Evolutionary conservation across 2,888 invertebrate genomes (phyloP).

Genomic region (Leptogaster cylindrica): DNA sequence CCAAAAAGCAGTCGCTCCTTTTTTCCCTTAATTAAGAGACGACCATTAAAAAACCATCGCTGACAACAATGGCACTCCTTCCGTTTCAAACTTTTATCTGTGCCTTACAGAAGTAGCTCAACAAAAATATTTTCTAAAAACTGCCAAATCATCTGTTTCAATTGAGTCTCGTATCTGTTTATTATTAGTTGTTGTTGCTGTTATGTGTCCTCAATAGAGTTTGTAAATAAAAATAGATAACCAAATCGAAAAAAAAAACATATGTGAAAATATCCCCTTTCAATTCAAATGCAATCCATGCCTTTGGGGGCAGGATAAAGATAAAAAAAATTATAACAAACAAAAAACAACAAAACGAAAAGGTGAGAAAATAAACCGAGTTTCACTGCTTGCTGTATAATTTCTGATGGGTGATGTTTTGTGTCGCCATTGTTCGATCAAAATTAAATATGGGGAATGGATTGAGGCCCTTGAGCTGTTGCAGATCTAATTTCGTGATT

Average conservation of each 20-base stretch:
- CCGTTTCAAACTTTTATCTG: not conserved
- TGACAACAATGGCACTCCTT: constrained; percentile 1
- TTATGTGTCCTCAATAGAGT: not conserved
- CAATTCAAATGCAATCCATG: no score
- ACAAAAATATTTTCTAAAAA: not conserved
- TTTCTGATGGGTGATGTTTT: not conserved
- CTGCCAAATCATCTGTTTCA: constrained; percentile 12
- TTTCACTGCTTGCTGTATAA: not conserved
- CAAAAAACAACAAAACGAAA: constrained; percentile 7
- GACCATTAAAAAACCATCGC: constrained; percentile 5
- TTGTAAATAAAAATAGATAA: not conserved
- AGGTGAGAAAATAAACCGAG: constrained; percentile 2
- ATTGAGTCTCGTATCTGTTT: constrained; percentile 10
- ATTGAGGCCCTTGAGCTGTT: not conserved
- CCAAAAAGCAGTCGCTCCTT: no score
- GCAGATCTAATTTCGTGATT: constrained; percentile 13
- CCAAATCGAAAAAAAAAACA: no score
- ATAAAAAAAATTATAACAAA: no score
- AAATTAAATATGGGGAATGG: constrained; percentile 18
- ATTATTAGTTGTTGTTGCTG: no score
- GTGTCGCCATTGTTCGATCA: constrained; percentile 7
- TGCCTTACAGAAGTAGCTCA: constrained; percentile 8
- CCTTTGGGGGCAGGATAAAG: no score
- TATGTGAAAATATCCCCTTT: no score
- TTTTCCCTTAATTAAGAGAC: constrained; percentile 1